A percentile compares a stretch with the other conserved stretches of the same genome.
Conservation (phyloP, 2,113 vertebrate species). For the Pteruthius melanotis region DNA sequence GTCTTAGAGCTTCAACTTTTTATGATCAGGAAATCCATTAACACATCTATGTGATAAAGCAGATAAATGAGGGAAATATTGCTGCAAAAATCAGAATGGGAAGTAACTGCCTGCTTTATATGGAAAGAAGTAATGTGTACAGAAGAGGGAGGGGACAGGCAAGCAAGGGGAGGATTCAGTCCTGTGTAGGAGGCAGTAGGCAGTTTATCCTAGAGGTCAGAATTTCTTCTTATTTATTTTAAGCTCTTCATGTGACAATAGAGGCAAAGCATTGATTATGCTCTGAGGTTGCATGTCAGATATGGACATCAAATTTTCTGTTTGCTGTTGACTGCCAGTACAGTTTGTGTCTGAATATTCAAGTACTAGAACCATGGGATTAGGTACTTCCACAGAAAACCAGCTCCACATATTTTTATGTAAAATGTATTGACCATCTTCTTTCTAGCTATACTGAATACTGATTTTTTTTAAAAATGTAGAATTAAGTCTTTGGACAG, state of each 20-base stretch:
- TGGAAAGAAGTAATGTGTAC: not conserved
- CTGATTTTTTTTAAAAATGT: not conserved
- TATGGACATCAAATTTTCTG: not conserved
- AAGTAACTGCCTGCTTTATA: not conserved
- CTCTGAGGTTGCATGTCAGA: not conserved
- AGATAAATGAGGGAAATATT: not conserved
- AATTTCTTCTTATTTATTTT: not conserved
- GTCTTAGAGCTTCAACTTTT: not conserved
- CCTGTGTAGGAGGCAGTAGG: not conserved
- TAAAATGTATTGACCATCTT: not conserved
- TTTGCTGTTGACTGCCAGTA: not conserved
- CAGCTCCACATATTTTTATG: fast-evolving
- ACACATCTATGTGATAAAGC: not conserved
- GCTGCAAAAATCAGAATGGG: not conserved
- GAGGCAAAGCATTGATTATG: not conserved
- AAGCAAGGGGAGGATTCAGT: not conserved
- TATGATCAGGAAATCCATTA: not conserved
- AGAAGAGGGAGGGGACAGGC: not conserved
- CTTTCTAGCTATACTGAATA: not conserved
- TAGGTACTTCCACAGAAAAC: not conserved
- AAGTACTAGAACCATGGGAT: not conserved
- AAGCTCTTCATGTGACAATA: not conserved
- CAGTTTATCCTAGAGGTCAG: not conserved
- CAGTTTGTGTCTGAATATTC: not conserved
- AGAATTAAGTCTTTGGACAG: not conserved